Conservation (phyloP, 2,797 vertebrate species). For the Acrocephalus scirpaceus region DNA sequence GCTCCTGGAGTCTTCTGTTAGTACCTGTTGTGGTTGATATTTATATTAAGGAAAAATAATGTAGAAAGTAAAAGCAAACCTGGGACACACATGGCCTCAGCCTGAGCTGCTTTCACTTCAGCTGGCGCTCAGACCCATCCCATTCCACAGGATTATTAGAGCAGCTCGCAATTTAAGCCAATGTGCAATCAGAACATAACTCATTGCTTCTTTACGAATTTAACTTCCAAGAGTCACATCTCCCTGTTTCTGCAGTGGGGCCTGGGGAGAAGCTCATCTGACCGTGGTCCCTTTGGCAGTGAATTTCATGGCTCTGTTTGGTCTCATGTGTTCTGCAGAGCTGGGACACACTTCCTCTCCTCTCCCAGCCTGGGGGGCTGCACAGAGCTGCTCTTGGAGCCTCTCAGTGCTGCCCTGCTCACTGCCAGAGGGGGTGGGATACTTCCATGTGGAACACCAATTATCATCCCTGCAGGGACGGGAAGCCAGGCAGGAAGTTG, state of each 20-base stretch:
- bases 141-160: background rate
- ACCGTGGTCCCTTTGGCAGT: background rate
- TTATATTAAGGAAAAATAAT: background rate
- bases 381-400: background rate
- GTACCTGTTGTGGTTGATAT: background rate
- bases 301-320: background rate
- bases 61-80: background rate
- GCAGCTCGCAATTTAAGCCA: background rate
- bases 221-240: background rate
- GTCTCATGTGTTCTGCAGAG: background rate
- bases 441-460: slow-evolving; percentile 26
- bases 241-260: background rate
- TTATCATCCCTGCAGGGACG: slow-evolving; percentile 32
- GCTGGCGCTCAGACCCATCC: background rate
- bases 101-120: background rate
- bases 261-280: background rate
- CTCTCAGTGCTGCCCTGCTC: background rate
- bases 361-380: background rate
- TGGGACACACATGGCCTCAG: background rate
- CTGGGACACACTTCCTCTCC: background rate
- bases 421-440: background rate
- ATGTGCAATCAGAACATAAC: background rate
- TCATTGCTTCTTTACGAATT: background rate
- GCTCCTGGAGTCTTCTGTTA: background rate
- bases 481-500: slow-evolving; percentile 54